phyloP scores from a whole-genome alignment of 2,113 vertebrate species.

The Girardinichthys multiradiatus region DNA sequence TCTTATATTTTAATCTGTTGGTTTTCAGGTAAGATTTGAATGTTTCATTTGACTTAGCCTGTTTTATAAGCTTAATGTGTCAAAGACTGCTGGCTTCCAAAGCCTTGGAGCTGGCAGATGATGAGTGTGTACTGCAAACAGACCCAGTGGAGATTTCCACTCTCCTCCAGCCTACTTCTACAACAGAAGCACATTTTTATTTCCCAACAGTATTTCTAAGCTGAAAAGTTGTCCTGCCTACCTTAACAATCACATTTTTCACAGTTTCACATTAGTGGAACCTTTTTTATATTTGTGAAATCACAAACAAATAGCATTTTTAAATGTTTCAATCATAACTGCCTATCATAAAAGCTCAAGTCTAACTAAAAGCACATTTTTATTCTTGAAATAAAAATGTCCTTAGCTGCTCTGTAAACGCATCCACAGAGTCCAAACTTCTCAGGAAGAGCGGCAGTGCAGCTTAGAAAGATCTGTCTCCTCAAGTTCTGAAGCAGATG shows the following conservation, averaged over 20 bases:
- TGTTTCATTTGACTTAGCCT: neutral
- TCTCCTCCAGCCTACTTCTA: neutral
- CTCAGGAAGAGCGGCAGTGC: too few species aligned
- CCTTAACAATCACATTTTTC: neutral
- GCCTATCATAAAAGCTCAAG: neutral
- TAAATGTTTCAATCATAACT: neutral
- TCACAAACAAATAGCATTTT: too few species aligned
- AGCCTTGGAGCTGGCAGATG: neutral
- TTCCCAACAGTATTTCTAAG: neutral
- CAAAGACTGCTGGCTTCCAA: neutral
- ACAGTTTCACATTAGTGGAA: too few species aligned
- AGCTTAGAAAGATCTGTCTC: too few species aligned
- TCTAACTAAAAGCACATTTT: too few species aligned
- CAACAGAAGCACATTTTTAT: neutral
- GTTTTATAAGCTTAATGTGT: neutral
- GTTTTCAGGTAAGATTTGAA: neutral
- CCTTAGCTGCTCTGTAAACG: too few species aligned
- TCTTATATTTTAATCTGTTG: neutral
- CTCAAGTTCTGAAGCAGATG: too few species aligned
- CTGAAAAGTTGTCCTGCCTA: neutral
- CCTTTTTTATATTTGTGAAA: too few species aligned
- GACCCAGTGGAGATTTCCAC: neutral
- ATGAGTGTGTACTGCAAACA: neutral
- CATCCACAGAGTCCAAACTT: too few species aligned
- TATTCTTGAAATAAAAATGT: too few species aligned